Conservation (phyloP, 2,797 vertebrate genomes). For the Lutra lutra region DNA sequence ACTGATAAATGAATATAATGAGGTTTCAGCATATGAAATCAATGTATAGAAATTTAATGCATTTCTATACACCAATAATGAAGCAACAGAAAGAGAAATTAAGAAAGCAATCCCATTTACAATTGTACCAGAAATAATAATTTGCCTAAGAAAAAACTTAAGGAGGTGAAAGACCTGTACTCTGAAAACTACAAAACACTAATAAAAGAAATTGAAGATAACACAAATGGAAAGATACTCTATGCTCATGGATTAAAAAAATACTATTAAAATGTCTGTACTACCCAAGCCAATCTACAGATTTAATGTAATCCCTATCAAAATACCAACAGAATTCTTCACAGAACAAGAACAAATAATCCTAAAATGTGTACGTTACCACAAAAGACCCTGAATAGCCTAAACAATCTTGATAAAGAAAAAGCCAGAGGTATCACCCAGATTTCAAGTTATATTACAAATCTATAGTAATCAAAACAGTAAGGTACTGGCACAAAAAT, state of each 20-base stretch:
- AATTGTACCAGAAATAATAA: not conserved
- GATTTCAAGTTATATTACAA: not conserved
- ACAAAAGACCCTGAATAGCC: not conserved
- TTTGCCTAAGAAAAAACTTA: not conserved
- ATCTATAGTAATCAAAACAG: not conserved
- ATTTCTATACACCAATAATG: not conserved
- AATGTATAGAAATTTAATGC: not conserved
- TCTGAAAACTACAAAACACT: not conserved
- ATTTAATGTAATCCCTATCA: not conserved
- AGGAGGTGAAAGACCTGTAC: not conserved
- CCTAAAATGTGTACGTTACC: not conserved
- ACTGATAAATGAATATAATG: not conserved
- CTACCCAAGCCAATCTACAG: not conserved
- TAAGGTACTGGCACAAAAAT: not conserved
- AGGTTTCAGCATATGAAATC: not conserved
- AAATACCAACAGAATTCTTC: not conserved
- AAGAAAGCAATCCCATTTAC: not conserved
- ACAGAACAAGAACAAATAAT: not conserved
- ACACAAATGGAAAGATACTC: not conserved
- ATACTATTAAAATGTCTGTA: not conserved
- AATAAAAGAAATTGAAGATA: not conserved
- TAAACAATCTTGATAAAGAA: not conserved
- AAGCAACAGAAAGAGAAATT: not conserved
- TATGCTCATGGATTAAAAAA: not conserved
- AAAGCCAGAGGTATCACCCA: not conserved